Conservation (phyloP, 1,140 invertebrate species). For the Heliothis subflexa region DNA sequence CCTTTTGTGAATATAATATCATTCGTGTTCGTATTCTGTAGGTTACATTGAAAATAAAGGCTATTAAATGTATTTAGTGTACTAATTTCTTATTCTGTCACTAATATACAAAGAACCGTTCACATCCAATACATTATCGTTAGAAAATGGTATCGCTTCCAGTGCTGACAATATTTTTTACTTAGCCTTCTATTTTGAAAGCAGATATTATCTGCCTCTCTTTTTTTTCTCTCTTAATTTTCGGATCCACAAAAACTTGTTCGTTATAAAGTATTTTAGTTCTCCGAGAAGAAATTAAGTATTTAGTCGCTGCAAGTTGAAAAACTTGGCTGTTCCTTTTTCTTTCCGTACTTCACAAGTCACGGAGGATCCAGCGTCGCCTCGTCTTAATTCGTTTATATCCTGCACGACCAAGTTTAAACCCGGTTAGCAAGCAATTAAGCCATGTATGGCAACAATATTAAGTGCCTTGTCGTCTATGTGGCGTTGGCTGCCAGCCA, state of each 20-base stretch:
- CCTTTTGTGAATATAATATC: neutral
- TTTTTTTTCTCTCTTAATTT: constrained; percentile 1
- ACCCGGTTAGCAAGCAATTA: constrained; percentile 38
- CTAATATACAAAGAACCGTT: too few species aligned
- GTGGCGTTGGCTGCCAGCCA: constrained; percentile 12
- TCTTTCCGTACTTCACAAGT: constrained; percentile 31
- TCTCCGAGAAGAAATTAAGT: constrained; percentile 8
- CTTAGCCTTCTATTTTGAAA: neutral
- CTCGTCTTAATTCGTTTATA: constrained; percentile 39
- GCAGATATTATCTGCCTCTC: too few species aligned
- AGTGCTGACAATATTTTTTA: too few species aligned
- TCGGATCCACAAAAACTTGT: constrained; percentile 8
- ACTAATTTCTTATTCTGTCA: too few species aligned
- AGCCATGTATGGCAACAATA: constrained; percentile 36
- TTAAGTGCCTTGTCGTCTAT: constrained; percentile 31
- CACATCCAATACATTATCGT: too few species aligned
- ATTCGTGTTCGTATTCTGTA: neutral
- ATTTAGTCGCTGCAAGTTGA: constrained; percentile 5
- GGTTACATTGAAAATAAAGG: too few species aligned
- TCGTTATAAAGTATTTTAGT: constrained; percentile 30
- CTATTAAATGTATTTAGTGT: too few species aligned
- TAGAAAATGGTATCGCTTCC: too few species aligned
- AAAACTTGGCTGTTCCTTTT: constrained; percentile 24
- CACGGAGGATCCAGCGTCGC: constrained; percentile 6
- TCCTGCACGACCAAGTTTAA: constrained; percentile 33